Evolutionary conservation across 1,140 invertebrate species (phyloP).

Genomic region (Battus philenor): DNA sequence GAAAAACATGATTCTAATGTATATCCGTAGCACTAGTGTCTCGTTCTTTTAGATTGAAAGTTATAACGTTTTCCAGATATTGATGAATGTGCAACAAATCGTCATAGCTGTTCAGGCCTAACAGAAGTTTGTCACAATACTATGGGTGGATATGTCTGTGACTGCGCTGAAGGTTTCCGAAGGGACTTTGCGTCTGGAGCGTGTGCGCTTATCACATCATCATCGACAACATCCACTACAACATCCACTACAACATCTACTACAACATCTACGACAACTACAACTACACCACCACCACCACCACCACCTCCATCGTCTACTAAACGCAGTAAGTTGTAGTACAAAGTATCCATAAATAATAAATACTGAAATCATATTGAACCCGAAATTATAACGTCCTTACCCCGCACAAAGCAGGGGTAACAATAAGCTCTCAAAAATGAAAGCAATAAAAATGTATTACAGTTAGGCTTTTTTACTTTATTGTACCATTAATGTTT

Average conservation of each 20-base stretch:
- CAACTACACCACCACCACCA: slow-evolving; percentile 21
- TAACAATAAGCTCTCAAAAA: too few relatives aligned
- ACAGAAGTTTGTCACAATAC: slow-evolving; percentile 91
- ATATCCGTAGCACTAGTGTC: too few relatives aligned
- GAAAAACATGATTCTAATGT: too few relatives aligned
- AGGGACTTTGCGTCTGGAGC: slow-evolving; percentile 41
- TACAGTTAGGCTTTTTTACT: too few relatives aligned
- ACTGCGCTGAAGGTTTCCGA: slow-evolving; percentile 53
- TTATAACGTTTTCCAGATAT: slow-evolving; percentile 87
- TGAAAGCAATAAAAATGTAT: too few relatives aligned
- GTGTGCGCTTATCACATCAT: slow-evolving; percentile 33
- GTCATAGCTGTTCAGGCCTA: slow-evolving; percentile 86
- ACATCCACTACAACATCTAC: slow-evolving; percentile 21
- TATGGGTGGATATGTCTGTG: slow-evolving; percentile 71
- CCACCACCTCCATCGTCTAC: slow-evolving; percentile 24
- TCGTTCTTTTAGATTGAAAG: too few relatives aligned
- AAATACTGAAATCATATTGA: too few relatives aligned
- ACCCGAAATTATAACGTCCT: too few relatives aligned
- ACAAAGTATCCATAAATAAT: too few relatives aligned
- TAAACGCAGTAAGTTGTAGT: slow-evolving; percentile 28
- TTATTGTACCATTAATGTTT: too few relatives aligned
- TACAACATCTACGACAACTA: slow-evolving; percentile 26
- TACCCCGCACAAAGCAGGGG: too few relatives aligned
- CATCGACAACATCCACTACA: slow-evolving; percentile 25
- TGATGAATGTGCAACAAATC: slow-evolving; percentile 91